A percentile compares a stretch with the other conserved stretches of the same genome.
Evolutionary conservation across 92 coral and sea anemone species (phyloP).

Genomic region (Diadumene lineata): DNA sequence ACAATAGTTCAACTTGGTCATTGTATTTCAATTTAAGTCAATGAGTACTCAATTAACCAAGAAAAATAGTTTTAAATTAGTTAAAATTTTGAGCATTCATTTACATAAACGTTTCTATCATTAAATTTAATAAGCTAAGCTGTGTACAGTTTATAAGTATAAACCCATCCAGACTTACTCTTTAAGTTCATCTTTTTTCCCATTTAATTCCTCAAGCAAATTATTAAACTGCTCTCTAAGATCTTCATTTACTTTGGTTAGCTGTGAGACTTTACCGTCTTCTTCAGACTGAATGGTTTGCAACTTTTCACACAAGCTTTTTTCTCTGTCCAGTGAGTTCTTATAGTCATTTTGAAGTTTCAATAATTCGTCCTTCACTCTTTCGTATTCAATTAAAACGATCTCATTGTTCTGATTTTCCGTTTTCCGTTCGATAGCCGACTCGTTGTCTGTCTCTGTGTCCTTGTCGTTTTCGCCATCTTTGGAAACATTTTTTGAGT

Average conservation of each 20-base stretch:
- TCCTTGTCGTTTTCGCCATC: slow-evolving; percentile 17
- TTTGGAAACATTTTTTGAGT: not conserved
- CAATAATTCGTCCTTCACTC: slow-evolving; percentile 60
- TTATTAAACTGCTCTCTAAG: slow-evolving; percentile 67
- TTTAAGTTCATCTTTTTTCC: slow-evolving; percentile 67
- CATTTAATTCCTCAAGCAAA: slow-evolving; percentile 67
- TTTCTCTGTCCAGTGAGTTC: slow-evolving; percentile 75
- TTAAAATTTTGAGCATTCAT: no score
- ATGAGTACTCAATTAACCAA: no score
- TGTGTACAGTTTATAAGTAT: no score
- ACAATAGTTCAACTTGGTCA: no score
- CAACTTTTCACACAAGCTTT: slow-evolving; percentile 65
- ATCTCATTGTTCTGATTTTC: slow-evolving; percentile 58
- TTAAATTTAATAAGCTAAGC: no score
- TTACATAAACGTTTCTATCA: no score
- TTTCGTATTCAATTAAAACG: slow-evolving; percentile 70
- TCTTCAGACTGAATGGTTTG: slow-evolving; percentile 63
- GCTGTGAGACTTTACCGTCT: slow-evolving; percentile 63
- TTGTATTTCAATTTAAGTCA: no score
- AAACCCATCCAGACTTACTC: slow-evolving; percentile 53
- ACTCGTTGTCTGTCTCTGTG: slow-evolving; percentile 16
- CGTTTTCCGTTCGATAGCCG: slow-evolving; percentile 59
- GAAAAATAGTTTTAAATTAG: no score
- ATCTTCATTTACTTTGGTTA: slow-evolving; percentile 84
- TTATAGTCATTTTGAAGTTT: slow-evolving; percentile 70